These are phyloP conservation scores for Ceratosolen fusciceps DNA, from an alignment of 1,140 invertebrate genomes.

Conservation along the genomic window DNA sequence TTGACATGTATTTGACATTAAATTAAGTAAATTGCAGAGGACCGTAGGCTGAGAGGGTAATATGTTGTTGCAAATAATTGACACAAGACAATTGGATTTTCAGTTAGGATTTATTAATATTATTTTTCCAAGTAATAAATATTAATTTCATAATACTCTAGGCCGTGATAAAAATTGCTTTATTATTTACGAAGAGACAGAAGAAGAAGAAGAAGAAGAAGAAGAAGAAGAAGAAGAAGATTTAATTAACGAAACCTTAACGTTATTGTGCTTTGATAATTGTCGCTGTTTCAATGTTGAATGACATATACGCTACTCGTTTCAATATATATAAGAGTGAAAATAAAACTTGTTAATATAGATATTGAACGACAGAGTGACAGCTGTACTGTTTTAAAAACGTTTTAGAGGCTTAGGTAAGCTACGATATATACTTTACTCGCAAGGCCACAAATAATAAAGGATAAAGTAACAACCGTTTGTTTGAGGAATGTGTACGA, in stretches of 20 bases:
- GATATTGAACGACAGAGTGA: conserved; percentile 11
- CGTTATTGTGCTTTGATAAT: conserved; percentile 16
- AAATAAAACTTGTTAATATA: conserved; percentile 2
- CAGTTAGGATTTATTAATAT: conserved; percentile 41
- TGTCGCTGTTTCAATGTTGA: conserved; percentile 30
- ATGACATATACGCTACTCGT: conserved; percentile 25
- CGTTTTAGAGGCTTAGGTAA: conserved; percentile 2
- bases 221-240: neutral
- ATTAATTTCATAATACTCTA: conserved; percentile 44
- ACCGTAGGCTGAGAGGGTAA: too few relatives aligned
- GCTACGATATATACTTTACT: conserved; percentile 26
- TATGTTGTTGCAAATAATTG: too few relatives aligned
- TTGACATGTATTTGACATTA: too few relatives aligned
- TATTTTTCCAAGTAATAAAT: conserved; percentile 45
- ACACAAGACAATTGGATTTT: conserved; percentile 15
- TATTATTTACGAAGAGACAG: conserved; percentile 23
- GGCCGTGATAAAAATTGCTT: conserved; percentile 27
- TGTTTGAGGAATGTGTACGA: conserved; percentile 46
- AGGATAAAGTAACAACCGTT: conserved; percentile 40
- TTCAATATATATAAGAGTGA: too few relatives aligned
- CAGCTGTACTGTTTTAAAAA: conserved; percentile 17
- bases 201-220: neutral
- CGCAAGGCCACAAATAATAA: conserved; percentile 25
- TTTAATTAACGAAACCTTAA: conserved; percentile 26
- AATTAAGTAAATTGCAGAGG: too few relatives aligned